These are phyloP conservation scores for Athalia circularis DNA, from an alignment of 2,888 invertebrate genomes.

Conservation along the genomic window DNA sequence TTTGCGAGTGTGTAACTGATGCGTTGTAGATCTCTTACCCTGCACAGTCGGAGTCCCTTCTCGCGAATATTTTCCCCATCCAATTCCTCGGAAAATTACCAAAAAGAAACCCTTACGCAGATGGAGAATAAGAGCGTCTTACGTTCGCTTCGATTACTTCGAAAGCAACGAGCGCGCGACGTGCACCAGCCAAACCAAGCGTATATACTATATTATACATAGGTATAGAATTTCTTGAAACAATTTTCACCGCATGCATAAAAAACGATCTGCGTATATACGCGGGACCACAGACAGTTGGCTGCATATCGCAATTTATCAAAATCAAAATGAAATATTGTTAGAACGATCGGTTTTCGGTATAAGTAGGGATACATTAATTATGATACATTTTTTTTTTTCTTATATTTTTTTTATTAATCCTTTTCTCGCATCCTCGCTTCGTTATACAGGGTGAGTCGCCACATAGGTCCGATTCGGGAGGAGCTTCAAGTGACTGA, in stretches of 20 bases:
- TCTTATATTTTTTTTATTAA: conserved; percentile 20
- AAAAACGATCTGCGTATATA: not conserved
- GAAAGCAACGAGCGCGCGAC: not conserved
- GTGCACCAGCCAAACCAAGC: not conserved
- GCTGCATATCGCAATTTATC: conserved; percentile 33
- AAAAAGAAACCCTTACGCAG: conserved; percentile 4
- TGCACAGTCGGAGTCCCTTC: not conserved
- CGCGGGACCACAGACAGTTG: not conserved
- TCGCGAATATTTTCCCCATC: not conserved
- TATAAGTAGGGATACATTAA: not conserved
- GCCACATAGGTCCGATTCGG: too few species aligned
- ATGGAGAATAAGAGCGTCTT: conserved; percentile 27
- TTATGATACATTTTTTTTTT: conserved; percentile 22
- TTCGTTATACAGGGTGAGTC: too few species aligned
- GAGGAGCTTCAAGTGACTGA: too few species aligned
- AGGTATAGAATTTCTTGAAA: conserved; percentile 30
- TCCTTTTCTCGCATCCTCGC: not conserved
- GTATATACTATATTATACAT: too few species aligned
- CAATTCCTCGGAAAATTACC: conserved; percentile 20
- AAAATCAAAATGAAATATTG: conserved; percentile 43
- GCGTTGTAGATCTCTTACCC: not conserved
- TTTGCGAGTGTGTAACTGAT: too few species aligned
- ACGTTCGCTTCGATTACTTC: conserved; percentile 34
- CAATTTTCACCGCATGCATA: conserved; percentile 21
- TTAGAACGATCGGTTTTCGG: conserved; percentile 14